Base-by-base conservation (phyloP, 2,888 invertebrate genomes). In the Ophioninae sp. region DNA sequence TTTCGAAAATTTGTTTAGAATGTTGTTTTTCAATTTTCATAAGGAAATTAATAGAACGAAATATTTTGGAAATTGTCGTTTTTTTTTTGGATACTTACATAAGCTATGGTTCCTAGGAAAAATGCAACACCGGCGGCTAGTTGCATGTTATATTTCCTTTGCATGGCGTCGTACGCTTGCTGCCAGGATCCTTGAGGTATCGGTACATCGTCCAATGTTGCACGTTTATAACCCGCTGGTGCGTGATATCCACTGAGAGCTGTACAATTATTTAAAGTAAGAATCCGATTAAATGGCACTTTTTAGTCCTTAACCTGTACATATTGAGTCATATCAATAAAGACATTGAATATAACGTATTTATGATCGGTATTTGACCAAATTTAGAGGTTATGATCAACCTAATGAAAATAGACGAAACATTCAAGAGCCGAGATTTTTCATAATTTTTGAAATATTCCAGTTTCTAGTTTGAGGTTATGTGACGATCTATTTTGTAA, bases 141-240 rank as follows among this genome's bases (percentile, higher is more conserved):
- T 17, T 95, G 93, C 9, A 94, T 91, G 89, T 97, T 97, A 94
- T 96, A 96, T 89, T 94, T 95, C 85, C 94, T 93, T 90, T 97
- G 96, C 83, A 94, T 94, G 51, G 95, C 94, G 77, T 95, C 94
- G 89, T 97, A 89, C 68, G 94, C 92, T 75, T 96, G 95, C 91
- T 96, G 94, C 97, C 97, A 98, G 30, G 96, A 95, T 78, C 97
- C 97, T 81, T 94, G 93, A 0, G 97, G 97, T 72, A 95, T 94
- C 0, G 97, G 97, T 91, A 97, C 92, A 91, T 97, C 97, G 88
- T 97, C 96, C 95, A 97, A 95, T 13, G 95, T 95, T 1, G 95
- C 91, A 0, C 93, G 90, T 90, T 93, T 88, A 44, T 81, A 44
- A 6, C 68, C 61, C 61, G 6, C 41, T 20, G 1, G 65, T 78